These are phyloP conservation scores for Drosophila lacicola DNA, from an alignment of 2,888 invertebrate genomes.

Conservation along the genomic window DNA sequence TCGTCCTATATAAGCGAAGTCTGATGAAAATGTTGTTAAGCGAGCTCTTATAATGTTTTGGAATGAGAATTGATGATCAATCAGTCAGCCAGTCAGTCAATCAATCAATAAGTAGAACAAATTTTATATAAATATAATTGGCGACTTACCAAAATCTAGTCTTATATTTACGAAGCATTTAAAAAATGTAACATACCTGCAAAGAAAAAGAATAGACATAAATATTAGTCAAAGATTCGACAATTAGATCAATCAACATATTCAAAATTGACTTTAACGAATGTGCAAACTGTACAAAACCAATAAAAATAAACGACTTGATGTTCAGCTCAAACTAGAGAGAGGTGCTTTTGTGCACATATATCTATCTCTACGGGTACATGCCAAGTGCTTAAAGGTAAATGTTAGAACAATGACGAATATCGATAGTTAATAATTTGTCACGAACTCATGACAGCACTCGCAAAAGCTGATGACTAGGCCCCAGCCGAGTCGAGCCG, in stretches of 20 bases:
- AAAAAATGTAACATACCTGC: constrained; percentile 61
- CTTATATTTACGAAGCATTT: neutral
- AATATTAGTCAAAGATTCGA: constrained; percentile 8
- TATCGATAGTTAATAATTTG: constrained; percentile 56
- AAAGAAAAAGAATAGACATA: constrained; percentile 34
- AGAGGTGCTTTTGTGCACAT: neutral
- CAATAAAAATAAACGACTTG: neutral
- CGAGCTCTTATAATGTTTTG: no score
- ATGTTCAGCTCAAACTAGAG: neutral
- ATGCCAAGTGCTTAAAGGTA: constrained; percentile 15
- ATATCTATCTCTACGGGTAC: neutral
- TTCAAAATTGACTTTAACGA: neutral
- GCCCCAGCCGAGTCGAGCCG: constrained; percentile 9
- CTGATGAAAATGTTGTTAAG: no score
- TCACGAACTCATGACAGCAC: constrained; percentile 44
- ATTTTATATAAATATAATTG: neutral
- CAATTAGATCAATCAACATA: neutral
- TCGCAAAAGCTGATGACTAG: constrained; percentile 24
- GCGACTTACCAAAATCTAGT: constrained; percentile 9
- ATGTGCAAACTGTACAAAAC: constrained; percentile 9
- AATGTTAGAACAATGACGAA: constrained; percentile 46
- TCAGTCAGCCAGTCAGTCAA: neutral
- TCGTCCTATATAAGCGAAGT: no score
- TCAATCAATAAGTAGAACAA: neutral
- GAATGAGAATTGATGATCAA: no score